Evolutionary conservation across 2,888 invertebrate genomes (phyloP), one percentile per base, ranked within the genome.

Genomic region (Brachyopa scutellaris): DNA sequence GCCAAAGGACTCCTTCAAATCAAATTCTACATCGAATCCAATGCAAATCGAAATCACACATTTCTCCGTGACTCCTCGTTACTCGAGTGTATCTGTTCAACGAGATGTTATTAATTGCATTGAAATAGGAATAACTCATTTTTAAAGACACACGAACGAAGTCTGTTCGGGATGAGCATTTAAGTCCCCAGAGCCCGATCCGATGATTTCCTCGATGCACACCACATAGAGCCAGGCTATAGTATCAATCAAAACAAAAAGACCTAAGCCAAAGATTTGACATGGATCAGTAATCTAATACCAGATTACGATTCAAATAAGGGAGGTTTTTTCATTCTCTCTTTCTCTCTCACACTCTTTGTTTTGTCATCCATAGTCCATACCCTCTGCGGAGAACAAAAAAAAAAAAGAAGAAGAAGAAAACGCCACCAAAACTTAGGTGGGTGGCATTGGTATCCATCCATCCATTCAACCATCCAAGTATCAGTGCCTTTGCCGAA

Each of bases 261-360:
- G 51, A 84, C 87, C 86, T 88, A 88, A 90, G 89, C 89, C 88
- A 87, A 87, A 89, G 90, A 90, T 90, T 90, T 90, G 88, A 89
- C 90, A 90, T 90, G 90, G 90, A 90, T 90, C 90, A 90, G 90
- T 89, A 89, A 89, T 88, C 89, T 89, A 90, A 90, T 89, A 86
- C 90, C 89, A 88, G 90, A 90, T 90, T 90, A 90, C 88, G 88
- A 88, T 89, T 89, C 88, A 88, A 88, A 88, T 88, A 87, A 72
- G 82, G 77, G 82, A 72, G 77, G 59, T 77, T 70, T 64, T 64
- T 42, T 15, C n/a, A 6, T 40, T 36, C 6, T 69, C 29, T 29
- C 29, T 29, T 51, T 59, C 45, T 13, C 26, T 29, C 15, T 11
- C 19, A 11, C n/a, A 0, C 5, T 13, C 13, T 33, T 11, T 8